phyloP scores from a whole-genome alignment of 2,888 invertebrate genomes.

The Rhopalosiphum nymphaeae region DNA sequence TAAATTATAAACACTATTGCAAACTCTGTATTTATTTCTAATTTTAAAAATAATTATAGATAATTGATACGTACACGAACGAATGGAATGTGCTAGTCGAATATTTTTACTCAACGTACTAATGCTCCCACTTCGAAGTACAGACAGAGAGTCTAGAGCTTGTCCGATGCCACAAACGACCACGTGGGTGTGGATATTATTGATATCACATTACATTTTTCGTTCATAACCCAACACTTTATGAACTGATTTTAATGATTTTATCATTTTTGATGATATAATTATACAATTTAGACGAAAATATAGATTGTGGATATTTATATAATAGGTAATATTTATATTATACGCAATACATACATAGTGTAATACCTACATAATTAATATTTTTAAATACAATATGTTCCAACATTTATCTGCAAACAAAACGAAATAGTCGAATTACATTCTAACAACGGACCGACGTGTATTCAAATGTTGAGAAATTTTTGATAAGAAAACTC shows the following conservation, averaged over 20 bases:
- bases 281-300: background rate
- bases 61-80: conserved; percentile 20
- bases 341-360: background rate
- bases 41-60: background rate
- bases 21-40: background rate
- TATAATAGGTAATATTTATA: background rate
- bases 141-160: background rate
- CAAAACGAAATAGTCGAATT: background rate
- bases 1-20: background rate
- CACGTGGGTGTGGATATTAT: background rate
- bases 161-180: background rate
- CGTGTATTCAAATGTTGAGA: background rate
- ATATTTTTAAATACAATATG: background rate
- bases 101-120: background rate
- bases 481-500: background rate
- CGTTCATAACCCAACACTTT: background rate
- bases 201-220: background rate
- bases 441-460: background rate
- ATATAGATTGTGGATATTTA: background rate
- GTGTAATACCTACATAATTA: background rate
- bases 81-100: background rate
- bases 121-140: background rate
- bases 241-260: background rate
- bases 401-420: background rate
- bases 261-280: background rate